These are phyloP conservation scores for Notodonta dromedarius DNA, from an alignment of 2,888 invertebrate species.

Conservation along the genomic window DNA sequence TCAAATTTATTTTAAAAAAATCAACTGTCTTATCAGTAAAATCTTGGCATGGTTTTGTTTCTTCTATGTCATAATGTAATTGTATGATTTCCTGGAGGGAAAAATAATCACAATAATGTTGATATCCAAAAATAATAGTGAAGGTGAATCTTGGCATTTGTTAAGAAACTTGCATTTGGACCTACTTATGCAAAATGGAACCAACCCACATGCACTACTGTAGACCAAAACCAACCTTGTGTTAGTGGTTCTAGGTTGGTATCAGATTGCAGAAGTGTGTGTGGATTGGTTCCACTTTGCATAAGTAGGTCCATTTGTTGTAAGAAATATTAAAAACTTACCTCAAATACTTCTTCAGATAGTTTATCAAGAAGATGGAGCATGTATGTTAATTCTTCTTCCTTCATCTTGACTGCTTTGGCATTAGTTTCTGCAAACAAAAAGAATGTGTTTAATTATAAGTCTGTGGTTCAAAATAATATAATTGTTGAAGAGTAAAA, in stretches of 20 bases:
- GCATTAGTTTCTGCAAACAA: constrained; percentile 22
- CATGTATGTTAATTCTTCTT: constrained; percentile 74
- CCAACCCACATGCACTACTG: too few species aligned
- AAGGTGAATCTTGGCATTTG: too few species aligned
- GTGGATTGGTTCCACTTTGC: too few species aligned
- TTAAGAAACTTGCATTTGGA: too few species aligned
- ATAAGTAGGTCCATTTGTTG: too few species aligned
- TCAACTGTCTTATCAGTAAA: constrained; percentile 59
- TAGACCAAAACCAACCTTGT: too few species aligned
- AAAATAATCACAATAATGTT: constrained; percentile 6
- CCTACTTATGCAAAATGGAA: too few species aligned
- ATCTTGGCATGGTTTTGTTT: constrained; percentile 56
- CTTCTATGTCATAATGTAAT: constrained; percentile 60
- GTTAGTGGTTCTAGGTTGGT: too few species aligned
- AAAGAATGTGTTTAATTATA: background rate
- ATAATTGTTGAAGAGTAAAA: background rate
- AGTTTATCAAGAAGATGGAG: constrained; percentile 69
- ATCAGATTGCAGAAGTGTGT: too few species aligned
- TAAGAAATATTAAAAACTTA: constrained; percentile 39
- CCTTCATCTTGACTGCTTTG: constrained; percentile 55
- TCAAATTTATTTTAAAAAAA: constrained; percentile 75
- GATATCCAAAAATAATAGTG: background rate
- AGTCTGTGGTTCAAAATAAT: too few species aligned
- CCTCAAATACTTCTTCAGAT: constrained; percentile 65
- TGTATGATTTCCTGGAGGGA: constrained; percentile 68